Conservation (phyloP, 2,113 vertebrate species). For the Columba janthina region DNA sequence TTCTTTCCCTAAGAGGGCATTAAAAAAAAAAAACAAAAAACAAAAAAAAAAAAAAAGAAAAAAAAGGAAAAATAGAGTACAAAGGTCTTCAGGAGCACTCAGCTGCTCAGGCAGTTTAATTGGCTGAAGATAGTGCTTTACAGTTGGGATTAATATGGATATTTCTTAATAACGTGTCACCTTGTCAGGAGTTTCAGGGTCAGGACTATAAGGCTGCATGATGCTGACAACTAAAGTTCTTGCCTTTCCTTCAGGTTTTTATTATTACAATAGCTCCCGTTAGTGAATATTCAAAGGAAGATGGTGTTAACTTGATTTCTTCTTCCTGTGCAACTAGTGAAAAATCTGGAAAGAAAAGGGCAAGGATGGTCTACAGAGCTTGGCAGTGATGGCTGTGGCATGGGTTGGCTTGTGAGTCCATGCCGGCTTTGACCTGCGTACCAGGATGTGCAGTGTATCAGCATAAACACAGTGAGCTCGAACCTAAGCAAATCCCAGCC, state of each 20-base stretch:
- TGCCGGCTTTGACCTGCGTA: background rate
- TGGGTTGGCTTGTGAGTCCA: background rate
- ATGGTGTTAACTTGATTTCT: background rate
- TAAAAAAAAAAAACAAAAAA: background rate
- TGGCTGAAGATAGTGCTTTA: background rate
- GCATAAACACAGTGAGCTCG: slow-evolving; percentile 47
- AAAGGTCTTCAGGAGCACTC: background rate
- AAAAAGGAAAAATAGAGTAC: background rate
- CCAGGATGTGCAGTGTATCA: background rate
- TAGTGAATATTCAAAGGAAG: background rate
- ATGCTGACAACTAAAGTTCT: background rate
- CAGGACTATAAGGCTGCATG: background rate
- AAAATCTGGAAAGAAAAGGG: background rate
- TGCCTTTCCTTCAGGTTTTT: background rate
- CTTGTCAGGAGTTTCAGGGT: slow-evolving; percentile 14
- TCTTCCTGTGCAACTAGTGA: background rate
- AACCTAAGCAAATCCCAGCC: slow-evolving; percentile 46
- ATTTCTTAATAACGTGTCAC: slow-evolving; percentile 15
- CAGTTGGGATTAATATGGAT: slow-evolving; percentile 27
- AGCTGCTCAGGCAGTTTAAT: background rate
- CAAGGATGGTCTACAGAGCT: background rate
- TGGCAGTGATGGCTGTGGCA: background rate
- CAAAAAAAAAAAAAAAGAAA: background rate
- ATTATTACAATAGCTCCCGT: background rate
- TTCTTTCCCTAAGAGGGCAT: slow-evolving; percentile 6